These are phyloP conservation scores for Zoanthus sansibaricus DNA, from an alignment of 92 coral and sea anemone species.

Conservation along the genomic window DNA sequence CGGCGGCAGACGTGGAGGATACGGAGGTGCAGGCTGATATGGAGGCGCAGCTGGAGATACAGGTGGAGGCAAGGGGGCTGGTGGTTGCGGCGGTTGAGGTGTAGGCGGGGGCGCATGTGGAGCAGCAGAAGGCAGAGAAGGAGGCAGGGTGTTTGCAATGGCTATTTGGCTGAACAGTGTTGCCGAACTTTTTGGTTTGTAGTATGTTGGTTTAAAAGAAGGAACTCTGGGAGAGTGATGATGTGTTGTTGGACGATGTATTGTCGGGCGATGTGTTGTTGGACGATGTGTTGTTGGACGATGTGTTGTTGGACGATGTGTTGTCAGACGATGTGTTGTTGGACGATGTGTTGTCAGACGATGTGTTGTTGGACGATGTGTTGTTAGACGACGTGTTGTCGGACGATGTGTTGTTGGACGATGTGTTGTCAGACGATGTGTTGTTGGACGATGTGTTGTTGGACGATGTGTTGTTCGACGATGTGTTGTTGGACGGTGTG, in stretches of 20 bases:
- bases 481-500: background rate
- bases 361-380: background rate
- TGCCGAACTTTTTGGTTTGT: background rate
- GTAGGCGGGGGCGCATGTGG: background rate
- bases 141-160: background rate
- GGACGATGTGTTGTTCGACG: background rate
- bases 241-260: background rate
- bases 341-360: background rate
- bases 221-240: background rate
- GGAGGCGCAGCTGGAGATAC: no score
- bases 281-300: conserved; percentile 1
- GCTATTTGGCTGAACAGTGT: conserved; percentile 34
- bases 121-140: background rate
- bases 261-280: background rate
- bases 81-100: no score
- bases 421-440: background rate
- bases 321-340: background rate
- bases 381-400: background rate
- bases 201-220: background rate
- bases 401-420: background rate
- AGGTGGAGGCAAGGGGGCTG: no score
- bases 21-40: no score
- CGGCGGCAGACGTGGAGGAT: background rate
- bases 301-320: background rate
- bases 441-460: background rate